Evolutionary conservation across 2,888 invertebrate species (phyloP), one percentile per base, ranked within the genome.

Genomic region (Dysmachus trigonus): DNA sequence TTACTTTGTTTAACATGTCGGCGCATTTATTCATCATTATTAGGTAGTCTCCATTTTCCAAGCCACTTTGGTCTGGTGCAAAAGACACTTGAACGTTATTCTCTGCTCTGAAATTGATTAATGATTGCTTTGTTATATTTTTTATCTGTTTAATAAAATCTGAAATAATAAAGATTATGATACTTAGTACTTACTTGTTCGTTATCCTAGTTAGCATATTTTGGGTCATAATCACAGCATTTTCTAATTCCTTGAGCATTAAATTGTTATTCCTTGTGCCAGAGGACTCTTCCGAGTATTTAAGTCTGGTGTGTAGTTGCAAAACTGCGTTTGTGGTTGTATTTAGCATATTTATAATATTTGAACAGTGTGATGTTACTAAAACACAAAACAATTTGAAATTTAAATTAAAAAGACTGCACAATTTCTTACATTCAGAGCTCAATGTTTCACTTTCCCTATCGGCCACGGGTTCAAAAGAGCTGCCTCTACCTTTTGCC

Each of bases 301-400:
- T 91, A 47, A 92, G 89, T 88, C 92, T 91, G 86, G 92, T 91
- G 89, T 92, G 92, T 87, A 92, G 88, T 89, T 92, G 91, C 89
- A 92, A 89, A 71, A 91, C 92, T 86, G 92, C 91, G 88, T 91
- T 92, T 62, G 92, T 92, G 85, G 92, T 92, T 41, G 91, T 90
- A 89, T 92, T 92, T 87, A 92, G 89, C 90, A 93, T 93, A 88
- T 94, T 93, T 82, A 94, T 94, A 87, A 94, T 93, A 90, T 94
- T 94, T 88, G 93, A 93, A 90, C 94, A 94, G 91, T 94, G 94
- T 86, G 93, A 93, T 86, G 94, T 94, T 86, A 94, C 95, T 95
- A 91, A 27, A 73, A 41, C 74, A 4, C 62, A 18, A 74, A 79
- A 41, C 7, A 13, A 47, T 47, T 47, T 13, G 13, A 38, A 81